Percentiles rank a stretch among this genome's conserved stretches.
Evolutionary conservation across 2,888 invertebrate genomes (phyloP).

Genomic region (Lissonota sp.): DNA sequence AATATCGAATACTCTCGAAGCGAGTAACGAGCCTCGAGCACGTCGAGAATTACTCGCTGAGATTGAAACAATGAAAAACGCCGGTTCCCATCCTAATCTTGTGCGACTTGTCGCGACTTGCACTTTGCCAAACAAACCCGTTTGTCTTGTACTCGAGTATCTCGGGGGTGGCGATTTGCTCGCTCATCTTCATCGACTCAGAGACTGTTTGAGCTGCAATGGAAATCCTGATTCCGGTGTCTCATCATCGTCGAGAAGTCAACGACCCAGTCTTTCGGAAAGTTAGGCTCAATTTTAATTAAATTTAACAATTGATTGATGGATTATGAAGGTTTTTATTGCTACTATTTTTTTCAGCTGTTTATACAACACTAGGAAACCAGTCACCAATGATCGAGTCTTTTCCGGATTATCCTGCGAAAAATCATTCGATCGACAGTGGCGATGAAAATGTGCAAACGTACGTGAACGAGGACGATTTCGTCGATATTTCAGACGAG

Average conservation of each 20-base stretch:
- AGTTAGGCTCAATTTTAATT: conserved; percentile 62
- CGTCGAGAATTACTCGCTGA: conserved; percentile 90
- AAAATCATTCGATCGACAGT: conserved; percentile 23
- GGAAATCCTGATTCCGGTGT: conserved; percentile 59
- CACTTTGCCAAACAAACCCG: conserved; percentile 87
- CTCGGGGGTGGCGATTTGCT: conserved; percentile 92
- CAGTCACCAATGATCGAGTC: conserved; percentile 69
- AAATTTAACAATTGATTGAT: neutral
- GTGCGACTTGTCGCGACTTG: conserved; percentile 91
- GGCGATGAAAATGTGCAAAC: conserved; percentile 45
- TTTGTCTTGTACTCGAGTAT: conserved; percentile 91
- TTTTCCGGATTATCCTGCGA: conserved; percentile 66
- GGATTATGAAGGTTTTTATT: conserved; percentile 11
- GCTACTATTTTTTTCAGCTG: conserved; percentile 83
- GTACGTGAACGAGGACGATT: conserved; percentile 55
- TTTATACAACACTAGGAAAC: conserved; percentile 85
- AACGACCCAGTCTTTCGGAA: conserved; percentile 60
- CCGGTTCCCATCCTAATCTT: conserved; percentile 91
- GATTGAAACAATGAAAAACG: conserved; percentile 91
- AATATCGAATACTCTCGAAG: conserved; percentile 76
- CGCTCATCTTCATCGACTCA: conserved; percentile 84
- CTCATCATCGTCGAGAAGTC: conserved; percentile 30
- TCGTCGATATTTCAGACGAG: conserved; percentile 28
- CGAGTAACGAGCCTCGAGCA: conserved; percentile 74
- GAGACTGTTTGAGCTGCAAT: conserved; percentile 71